Evolutionary conservation across 2,113 vertebrate genomes (phyloP).

Genomic region (Hippocampus mohnikei): DNA sequence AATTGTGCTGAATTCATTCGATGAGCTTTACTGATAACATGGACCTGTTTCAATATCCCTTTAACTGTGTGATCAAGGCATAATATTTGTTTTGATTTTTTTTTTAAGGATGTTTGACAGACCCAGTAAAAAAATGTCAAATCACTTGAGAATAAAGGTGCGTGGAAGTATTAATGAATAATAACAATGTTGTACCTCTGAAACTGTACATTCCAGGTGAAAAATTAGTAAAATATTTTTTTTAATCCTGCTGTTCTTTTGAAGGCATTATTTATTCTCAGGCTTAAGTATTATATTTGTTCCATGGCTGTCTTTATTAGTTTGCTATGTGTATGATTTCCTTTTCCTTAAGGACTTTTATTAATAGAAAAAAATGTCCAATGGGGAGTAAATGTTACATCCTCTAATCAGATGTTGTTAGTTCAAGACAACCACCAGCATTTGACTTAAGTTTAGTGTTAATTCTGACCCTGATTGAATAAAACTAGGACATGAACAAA

Average conservation of each 20-base stretch:
- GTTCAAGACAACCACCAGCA: background rate
- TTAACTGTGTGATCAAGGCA: background rate
- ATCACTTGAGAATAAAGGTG: background rate
- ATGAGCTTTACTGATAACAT: conserved; percentile 7
- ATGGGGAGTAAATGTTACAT: conserved; percentile 1
- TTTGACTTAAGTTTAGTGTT: conserved; percentile 14
- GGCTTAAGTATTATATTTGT: too few relatives aligned
- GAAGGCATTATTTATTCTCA: too few relatives aligned
- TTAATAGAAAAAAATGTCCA: background rate
- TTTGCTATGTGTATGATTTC: background rate
- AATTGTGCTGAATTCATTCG: conserved; percentile 91
- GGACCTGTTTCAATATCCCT: background rate
- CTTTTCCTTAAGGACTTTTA: background rate
- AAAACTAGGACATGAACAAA: conserved; percentile 8
- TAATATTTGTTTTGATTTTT: background rate
- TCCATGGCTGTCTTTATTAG: background rate
- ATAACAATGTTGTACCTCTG: too few relatives aligned
- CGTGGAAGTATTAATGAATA: too few relatives aligned
- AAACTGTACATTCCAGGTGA: too few relatives aligned
- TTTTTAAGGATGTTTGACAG: background rate
- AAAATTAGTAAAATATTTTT: too few relatives aligned
- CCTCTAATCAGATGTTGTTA: background rate
- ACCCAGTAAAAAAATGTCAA: background rate
- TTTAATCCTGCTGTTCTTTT: too few relatives aligned
- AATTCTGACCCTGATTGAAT: conserved; percentile 3